Evolutionary conservation across 2,113 vertebrate genomes (phyloP).

Genomic region (Lepus timidus): DNA sequence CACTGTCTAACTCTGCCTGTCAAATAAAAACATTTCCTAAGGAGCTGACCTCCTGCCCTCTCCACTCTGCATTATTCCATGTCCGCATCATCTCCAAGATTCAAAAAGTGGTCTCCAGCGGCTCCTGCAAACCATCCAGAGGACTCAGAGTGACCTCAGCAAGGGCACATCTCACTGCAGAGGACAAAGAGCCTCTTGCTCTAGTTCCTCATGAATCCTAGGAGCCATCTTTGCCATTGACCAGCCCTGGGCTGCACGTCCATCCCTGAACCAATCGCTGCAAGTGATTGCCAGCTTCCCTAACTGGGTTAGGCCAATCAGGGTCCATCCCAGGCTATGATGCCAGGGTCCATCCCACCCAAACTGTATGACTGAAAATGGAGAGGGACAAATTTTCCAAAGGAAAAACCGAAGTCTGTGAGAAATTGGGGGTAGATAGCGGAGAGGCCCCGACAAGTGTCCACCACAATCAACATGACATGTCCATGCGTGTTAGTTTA

Average conservation of each 20-base stretch:
- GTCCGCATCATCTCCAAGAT: background rate
- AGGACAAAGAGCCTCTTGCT: background rate
- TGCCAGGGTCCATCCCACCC: background rate
- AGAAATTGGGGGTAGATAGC: background rate
- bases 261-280: slow-evolving; percentile 36
- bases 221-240: background rate
- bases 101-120: background rate
- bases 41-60: background rate
- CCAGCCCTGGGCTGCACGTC: background rate
- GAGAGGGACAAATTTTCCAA: background rate
- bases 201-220: background rate
- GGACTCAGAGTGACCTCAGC: background rate
- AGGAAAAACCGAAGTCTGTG: background rate
- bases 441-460: background rate
- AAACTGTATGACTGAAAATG: background rate
- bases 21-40: background rate
- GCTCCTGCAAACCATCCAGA: background rate
- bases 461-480: background rate
- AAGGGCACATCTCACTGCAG: background rate
- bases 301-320: slow-evolving; percentile 3
- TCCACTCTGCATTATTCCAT: background rate
- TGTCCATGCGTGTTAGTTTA: background rate
- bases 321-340: background rate
- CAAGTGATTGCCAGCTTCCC: background rate
- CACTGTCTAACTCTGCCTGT: too few relatives aligned